Conservation (phyloP, 2,888 invertebrate species). For the Caenorhabditis wallacei region DNA sequence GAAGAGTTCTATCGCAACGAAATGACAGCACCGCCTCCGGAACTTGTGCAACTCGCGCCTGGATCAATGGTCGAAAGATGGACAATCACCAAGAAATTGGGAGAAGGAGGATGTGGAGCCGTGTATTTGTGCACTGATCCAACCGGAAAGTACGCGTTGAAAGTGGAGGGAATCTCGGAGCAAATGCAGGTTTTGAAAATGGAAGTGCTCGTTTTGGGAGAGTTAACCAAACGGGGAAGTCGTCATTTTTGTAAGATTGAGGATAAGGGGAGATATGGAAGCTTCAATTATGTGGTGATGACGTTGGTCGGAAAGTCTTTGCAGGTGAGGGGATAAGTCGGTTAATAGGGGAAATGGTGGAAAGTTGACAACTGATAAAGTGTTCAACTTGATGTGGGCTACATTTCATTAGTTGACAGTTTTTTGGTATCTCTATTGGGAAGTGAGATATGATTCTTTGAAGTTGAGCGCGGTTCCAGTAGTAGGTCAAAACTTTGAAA, state of each 20-base stretch:
- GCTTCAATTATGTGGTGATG: conserved; percentile 78
- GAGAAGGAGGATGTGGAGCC: conserved; percentile 79
- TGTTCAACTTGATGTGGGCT: no score
- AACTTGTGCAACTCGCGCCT: conserved; percentile 76
- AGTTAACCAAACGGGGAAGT: conserved; percentile 69
- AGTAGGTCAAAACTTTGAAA: no score
- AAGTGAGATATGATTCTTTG: no score
- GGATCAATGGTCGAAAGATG: conserved; percentile 77
- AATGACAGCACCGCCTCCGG: conserved; percentile 65
- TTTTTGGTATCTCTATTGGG: no score
- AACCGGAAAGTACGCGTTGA: neutral
- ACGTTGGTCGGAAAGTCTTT: conserved; percentile 77
- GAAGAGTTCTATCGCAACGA: conserved; percentile 40
- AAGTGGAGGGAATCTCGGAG: conserved; percentile 1
- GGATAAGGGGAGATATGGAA: conserved; percentile 74
- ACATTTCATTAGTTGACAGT: no score
- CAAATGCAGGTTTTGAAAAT: conserved; percentile 1
- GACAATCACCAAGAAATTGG: conserved; percentile 79
- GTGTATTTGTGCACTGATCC: conserved; percentile 64
- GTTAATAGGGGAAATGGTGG: no score
- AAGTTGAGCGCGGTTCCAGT: no score
- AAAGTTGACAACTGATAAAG: no score
- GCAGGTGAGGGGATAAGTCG: conserved; percentile 60
- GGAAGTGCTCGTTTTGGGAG: conserved; percentile 64
- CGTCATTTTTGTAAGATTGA: conserved; percentile 75